Base-by-base conservation (phyloP, 2,888 invertebrate genomes). In the Agriopis marginaria region DNA sequence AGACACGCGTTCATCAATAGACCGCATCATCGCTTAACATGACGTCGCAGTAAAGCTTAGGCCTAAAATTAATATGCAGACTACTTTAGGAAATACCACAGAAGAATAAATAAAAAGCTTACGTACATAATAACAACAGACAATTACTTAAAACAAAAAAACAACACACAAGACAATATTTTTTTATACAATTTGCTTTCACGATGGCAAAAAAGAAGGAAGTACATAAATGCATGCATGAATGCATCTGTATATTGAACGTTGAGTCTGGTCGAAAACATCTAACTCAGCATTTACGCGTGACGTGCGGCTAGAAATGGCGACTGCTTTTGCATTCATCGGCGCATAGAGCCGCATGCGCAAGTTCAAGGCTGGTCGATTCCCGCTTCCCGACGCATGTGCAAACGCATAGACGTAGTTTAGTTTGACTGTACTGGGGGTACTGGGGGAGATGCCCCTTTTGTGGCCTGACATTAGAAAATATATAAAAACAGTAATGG, bases 341-440 rank as follows among this genome's bases (percentile, higher is more conserved):
- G 88, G 82, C 81, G 89, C 85, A 84, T 87, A 85, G 84, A 85
- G 84, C 82, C 86, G 90, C 89, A 87, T 84, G 85, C 74, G 79
- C 89, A 93, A 92, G 93, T 94, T 94, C 93, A 94, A 94, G 93
- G 93, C 90, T 92, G 92, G 91, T 89, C 92, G 86, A 81, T 80
- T 84, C 85, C 81, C 87, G 88, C 89, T 91, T 90, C 89, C 90
- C 90, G 89, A 88, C 90, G 92, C 92, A 90, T 89, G 91, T 88
- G 90, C 87, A 71, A 47, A 85, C 85, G 85, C 86, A 91, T 91
- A 61, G 42, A 14, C 44, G 64, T 59, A 68, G 12, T 32, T 17
- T 6, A 68, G 68, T 44, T 17, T n/a, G 3, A 42, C 0, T 8
- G 9, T 14, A 55, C 8, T 23, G 64, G 61, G 68, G 60, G 9